Conservation (phyloP, 2,113 vertebrate species). For the Bujurquina vittata region DNA sequence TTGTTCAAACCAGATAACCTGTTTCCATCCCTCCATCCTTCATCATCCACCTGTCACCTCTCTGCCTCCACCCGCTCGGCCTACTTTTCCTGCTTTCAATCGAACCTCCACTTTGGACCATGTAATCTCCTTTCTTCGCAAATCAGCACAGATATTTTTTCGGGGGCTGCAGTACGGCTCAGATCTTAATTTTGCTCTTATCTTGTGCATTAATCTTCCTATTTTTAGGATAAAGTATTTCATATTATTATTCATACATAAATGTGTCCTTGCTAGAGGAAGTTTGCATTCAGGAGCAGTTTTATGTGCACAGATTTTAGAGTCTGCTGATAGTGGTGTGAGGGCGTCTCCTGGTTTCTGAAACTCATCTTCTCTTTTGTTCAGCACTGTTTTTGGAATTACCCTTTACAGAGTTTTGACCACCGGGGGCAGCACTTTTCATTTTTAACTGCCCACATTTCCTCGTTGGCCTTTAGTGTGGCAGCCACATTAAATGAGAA, state of each 20-base stretch:
- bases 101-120: conserved; percentile 36
- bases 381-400: not conserved
- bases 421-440: not conserved
- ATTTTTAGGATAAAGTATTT: not conserved
- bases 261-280: too few species aligned
- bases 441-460: not conserved
- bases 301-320: not conserved
- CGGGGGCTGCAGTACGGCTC: not conserved
- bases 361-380: not conserved
- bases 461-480: not conserved
- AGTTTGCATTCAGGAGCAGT: too few species aligned
- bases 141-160: not conserved
- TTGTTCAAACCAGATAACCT: conserved; percentile 16
- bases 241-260: too few species aligned
- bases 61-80: conserved; percentile 18
- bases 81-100: not conserved
- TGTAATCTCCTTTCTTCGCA: not conserved
- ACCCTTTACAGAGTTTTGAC: not conserved
- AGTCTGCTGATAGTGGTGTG: rapidly evolving
- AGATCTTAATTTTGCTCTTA: not conserved
- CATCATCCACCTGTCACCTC: conserved; percentile 11
- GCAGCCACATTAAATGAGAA: rapidly evolving
- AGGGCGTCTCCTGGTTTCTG: not conserved
- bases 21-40: conserved; percentile 15
- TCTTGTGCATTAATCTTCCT: rapidly evolving